Percentiles rank a stretch among this genome's conserved stretches.
phyloP scores from a whole-genome alignment of 2,797 vertebrate species.

The Danio albolineatus region DNA sequence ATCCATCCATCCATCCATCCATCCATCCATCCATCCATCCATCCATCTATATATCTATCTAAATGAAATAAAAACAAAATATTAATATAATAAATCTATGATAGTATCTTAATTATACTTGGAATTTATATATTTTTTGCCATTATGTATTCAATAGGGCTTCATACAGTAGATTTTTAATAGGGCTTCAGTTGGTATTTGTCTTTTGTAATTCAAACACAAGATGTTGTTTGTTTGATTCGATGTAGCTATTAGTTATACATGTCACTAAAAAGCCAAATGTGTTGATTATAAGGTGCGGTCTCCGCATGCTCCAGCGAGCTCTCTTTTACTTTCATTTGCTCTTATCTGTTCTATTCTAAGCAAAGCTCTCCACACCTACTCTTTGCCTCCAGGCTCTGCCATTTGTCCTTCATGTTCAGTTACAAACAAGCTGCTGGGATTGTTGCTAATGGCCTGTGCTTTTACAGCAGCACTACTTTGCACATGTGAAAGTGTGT shows the following conservation, averaged over 20 bases:
- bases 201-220: neutral
- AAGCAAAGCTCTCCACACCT: conserved; percentile 19
- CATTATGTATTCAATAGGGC: neutral
- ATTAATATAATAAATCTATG: no score
- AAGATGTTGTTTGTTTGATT: neutral
- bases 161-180: no score
- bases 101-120: no score
- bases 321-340: conserved; percentile 9
- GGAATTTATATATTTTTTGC: neutral
- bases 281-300: neutral
- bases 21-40: no score
- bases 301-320: neutral
- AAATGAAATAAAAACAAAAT: no score
- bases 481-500: conserved; percentile 7
- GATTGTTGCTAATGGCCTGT: conserved; percentile 35
- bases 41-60: no score
- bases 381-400: conserved; percentile 1
- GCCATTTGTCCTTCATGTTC: conserved; percentile 19
- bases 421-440: conserved; percentile 23
- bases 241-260: neutral
- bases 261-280: conserved; percentile 4
- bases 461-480: conserved; percentile 14
- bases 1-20: no score
- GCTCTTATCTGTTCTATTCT: conserved; percentile 16
- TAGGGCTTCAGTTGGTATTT: no score